Conservation (phyloP, 2,888 invertebrate genomes). For the Clepsis dumicolana region DNA sequence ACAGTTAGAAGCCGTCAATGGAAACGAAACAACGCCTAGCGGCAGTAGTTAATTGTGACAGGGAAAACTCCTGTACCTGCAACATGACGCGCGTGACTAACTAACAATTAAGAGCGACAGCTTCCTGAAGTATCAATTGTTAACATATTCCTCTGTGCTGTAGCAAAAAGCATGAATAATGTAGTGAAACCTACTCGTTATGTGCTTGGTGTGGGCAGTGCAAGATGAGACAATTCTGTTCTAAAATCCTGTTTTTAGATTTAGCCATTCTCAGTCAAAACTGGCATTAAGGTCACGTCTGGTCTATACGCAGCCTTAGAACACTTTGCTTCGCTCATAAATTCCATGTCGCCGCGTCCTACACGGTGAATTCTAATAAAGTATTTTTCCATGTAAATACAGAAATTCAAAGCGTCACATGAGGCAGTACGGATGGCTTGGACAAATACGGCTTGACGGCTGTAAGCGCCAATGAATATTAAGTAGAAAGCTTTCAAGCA, state of each 20-base stretch:
- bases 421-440: conserved; percentile 23
- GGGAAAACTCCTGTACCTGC: conserved; percentile 4
- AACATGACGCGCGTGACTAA: conserved; percentile 17
- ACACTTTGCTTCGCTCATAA: neutral
- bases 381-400: conserved; percentile 12
- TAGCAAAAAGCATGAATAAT: neutral
- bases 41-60: conserved; percentile 25
- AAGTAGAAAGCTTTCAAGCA: conserved; percentile 32
- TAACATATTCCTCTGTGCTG: neutral
- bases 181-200: neutral
- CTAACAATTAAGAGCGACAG: conserved; percentile 15
- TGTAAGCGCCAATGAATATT: conserved; percentile 35
- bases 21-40: conserved; percentile 13
- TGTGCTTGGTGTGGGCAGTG: neutral
- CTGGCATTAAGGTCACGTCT: neutral
- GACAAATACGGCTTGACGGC: conserved; percentile 26
- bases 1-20: conserved; percentile 30
- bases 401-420: conserved; percentile 6
- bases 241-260: too few relatives aligned
- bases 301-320: neutral
- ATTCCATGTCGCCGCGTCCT: neutral
- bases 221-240: neutral
- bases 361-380: neutral
- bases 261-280: neutral
- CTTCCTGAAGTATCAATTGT: neutral